Conservation (phyloP, 2,113 vertebrate species). For the Bucco capensis region DNA sequence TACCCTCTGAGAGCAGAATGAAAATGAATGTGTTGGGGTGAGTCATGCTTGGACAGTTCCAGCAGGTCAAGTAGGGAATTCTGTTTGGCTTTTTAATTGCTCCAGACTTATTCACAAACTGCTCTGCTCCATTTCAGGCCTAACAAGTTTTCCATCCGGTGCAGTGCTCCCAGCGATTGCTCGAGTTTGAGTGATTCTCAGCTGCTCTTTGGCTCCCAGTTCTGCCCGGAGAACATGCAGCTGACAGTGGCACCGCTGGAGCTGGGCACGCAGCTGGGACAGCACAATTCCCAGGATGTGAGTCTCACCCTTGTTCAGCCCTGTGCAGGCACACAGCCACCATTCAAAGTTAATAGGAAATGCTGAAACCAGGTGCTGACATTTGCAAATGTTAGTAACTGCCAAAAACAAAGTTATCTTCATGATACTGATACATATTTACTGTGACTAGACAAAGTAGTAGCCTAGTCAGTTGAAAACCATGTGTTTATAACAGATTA, state of each 20-base stretch:
- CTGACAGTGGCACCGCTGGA: slow-evolving; percentile 71
- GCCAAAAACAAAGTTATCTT: neutral
- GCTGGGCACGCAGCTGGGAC: slow-evolving; percentile 65
- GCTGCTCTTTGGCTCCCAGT: slow-evolving; percentile 87
- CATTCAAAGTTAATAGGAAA: neutral
- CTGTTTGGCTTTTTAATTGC: neutral
- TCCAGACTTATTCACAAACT: neutral
- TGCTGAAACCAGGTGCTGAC: neutral
- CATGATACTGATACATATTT: neutral
- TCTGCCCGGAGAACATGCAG: slow-evolving; percentile 83
- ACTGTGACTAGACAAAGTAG: neutral
- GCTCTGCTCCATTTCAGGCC: slow-evolving; percentile 55
- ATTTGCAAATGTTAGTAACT: neutral
- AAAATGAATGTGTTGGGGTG: neutral
- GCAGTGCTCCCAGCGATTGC: slow-evolving; percentile 71
- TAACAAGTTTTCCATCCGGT: slow-evolving; percentile 64
- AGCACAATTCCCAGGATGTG: slow-evolving; percentile 88
- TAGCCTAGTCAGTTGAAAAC: neutral
- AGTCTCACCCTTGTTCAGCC: slow-evolving; percentile 14
- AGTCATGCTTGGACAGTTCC: neutral
- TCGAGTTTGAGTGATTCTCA: slow-evolving; percentile 86
- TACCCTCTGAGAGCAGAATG: neutral
- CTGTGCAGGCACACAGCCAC: neutral
- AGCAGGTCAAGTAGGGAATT: neutral
- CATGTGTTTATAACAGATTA: neutral